Base-by-base conservation (phyloP, 2,888 invertebrate species). In the Candidula unifasciata region DNA sequence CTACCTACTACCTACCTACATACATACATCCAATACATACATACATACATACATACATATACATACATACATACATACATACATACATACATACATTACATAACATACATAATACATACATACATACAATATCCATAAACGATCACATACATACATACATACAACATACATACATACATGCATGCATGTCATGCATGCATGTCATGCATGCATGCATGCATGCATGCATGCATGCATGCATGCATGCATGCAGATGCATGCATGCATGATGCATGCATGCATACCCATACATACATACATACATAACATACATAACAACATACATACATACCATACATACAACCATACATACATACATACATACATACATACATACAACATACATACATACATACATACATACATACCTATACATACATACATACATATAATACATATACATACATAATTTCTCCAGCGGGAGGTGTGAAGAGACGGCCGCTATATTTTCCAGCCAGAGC, bases 401-500 rank as follows among this genome's bases (percentile, higher is more conserved):
- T 21, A 35, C 21, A 13, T 18, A 52, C 44, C 0, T 54, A 6
- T 6, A n/a, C 81, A 24, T 18, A 82, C 82, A 44, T 82, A 35
- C 5, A 74, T n/a, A 57, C 30, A 27, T 30, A 60, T 21, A n/a
- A n/a, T n/a, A n/a, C n/a, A n/a, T 77, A 76, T 3, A 76, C 52
- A 52, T 21, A 13, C 30, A 30, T 18, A 0, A 33, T 8, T 30
- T 82, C 82, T 21, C 33, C 33, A 27, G 74, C 37, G 0, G 82
- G 82, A 16, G 82, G 74, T 16, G 73, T 21, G 30, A 37, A 82
- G 10, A 82, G 60, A 18, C 5, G 13, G 57, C 2, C 10, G 13
- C 33, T 74, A 37, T 82, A 82, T 10, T 16, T 73, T 16, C 82
- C 82, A 0, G 64, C 64, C 52, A 33, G 33, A 18, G 18, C 54